Conservation (phyloP, 2,113 vertebrate genomes). For the Leucosticte australis region DNA sequence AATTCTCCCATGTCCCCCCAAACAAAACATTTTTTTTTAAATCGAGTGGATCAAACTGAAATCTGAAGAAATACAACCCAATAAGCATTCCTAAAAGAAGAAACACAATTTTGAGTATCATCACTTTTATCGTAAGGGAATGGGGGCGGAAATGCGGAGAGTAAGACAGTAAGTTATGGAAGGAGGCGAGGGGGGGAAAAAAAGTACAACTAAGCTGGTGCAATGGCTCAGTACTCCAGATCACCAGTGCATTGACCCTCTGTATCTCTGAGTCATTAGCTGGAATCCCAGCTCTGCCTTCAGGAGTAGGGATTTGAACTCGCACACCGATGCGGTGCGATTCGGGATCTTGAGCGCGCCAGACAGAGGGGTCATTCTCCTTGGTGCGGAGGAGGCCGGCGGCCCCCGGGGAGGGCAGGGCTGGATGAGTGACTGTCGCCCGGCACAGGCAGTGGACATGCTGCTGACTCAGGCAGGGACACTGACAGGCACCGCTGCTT, state of each 20-base stretch:
- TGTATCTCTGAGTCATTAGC: slow-evolving; percentile 75
- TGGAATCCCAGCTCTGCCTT: slow-evolving; percentile 68
- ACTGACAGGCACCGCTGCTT: slow-evolving; percentile 66
- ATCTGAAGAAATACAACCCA: background rate
- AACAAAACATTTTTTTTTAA: background rate
- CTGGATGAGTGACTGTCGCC: slow-evolving; percentile 59
- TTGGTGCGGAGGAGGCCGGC: slow-evolving; percentile 52
- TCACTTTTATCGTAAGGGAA: background rate
- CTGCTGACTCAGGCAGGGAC: slow-evolving; percentile 77
- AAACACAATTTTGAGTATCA: background rate
- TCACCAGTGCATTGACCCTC: slow-evolving; percentile 70
- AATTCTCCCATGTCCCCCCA: background rate
- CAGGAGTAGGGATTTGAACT: slow-evolving; percentile 72
- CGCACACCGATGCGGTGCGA: slow-evolving; percentile 28
- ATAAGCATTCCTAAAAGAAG: background rate
- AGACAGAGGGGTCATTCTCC: slow-evolving; percentile 66
- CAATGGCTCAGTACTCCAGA: slow-evolving; percentile 61
- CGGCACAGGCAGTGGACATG: slow-evolving; percentile 46
- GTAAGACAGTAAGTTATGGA: background rate
- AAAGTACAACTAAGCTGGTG: slow-evolving; percentile 50
- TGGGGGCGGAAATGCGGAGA: background rate
- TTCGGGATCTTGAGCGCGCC: slow-evolving; percentile 48
- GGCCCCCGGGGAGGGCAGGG: slow-evolving; percentile 53
- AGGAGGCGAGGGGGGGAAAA: background rate
- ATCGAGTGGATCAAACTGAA: background rate